Conservation (phyloP, 2,888 invertebrate species). For the Stramonita haemastoma region DNA sequence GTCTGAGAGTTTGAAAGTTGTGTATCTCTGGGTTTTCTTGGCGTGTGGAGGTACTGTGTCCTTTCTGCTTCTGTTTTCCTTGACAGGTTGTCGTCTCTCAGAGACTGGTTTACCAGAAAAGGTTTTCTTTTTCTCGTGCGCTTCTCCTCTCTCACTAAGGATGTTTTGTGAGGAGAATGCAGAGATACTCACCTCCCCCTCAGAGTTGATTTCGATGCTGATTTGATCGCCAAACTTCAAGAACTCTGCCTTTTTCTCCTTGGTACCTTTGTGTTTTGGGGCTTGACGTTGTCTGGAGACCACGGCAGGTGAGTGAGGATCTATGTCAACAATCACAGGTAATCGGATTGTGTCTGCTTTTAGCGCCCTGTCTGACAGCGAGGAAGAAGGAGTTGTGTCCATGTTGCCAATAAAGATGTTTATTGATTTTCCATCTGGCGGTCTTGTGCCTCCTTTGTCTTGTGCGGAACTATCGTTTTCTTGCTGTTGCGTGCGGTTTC, state of each 20-base stretch:
- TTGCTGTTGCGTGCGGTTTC: neutral
- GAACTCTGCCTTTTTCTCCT: neutral
- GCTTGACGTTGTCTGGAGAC: neutral
- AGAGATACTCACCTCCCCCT: neutral
- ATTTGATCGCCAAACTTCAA: neutral
- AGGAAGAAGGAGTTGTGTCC: neutral
- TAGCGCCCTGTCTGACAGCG: neutral
- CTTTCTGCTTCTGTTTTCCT: neutral
- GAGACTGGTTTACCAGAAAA: neutral
- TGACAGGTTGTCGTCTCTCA: neutral
- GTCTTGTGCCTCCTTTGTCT: neutral
- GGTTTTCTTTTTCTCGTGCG: neutral
- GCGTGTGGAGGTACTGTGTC: neutral
- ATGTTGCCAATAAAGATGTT: neutral
- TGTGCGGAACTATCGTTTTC: neutral
- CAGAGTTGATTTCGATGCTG: neutral
- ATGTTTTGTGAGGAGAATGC: neutral
- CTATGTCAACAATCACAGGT: neutral
- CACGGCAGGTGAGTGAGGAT: neutral
- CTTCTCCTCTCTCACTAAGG: neutral
- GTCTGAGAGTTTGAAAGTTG: neutral
- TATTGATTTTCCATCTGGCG: neutral
- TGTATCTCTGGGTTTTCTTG: neutral
- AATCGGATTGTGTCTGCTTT: slow-evolving; percentile 12
- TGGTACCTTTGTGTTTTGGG: neutral